A percentile compares a stretch with the other conserved stretches of the same genome.
Conservation (phyloP, 2,113 vertebrate genomes). For the Microtus oregoni region DNA sequence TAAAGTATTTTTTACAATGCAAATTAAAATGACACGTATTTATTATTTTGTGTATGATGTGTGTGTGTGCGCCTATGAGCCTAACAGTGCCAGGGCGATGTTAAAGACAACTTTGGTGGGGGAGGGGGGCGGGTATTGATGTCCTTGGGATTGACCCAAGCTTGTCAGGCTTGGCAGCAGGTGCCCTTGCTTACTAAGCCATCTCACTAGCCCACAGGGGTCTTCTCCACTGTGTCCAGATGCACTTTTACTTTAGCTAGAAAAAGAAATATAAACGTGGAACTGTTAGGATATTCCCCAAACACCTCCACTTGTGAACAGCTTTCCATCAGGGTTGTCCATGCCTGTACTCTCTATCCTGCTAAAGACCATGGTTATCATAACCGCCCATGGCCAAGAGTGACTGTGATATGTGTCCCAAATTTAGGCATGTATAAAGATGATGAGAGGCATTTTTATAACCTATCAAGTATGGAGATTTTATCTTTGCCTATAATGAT, state of each 20-base stretch:
- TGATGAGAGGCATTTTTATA: not conserved
- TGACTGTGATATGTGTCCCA: not conserved
- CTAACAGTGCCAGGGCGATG: too few species aligned
- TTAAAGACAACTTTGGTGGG: not conserved
- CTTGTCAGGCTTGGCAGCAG: not conserved
- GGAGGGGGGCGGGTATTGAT: too few species aligned
- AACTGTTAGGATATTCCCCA: not conserved
- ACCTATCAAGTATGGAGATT: not conserved
- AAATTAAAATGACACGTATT: not conserved
- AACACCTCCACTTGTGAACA: not conserved
- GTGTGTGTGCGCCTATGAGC: too few species aligned
- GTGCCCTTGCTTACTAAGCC: not conserved
- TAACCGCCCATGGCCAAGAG: not conserved
- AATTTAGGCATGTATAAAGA: not conserved
- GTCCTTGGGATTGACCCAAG: not conserved
- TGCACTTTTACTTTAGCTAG: not conserved
- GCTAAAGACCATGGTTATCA: not conserved
- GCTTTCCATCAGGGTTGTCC: not conserved
- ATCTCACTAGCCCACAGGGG: not conserved
- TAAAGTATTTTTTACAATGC: not conserved
- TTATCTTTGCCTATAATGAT: constrained; percentile 17
- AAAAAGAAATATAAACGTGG: constrained; percentile 8
- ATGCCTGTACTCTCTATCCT: fast-evolving
- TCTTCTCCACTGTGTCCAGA: not conserved
- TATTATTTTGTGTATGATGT: not conserved